phyloP scores from a whole-genome alignment of 1,140 invertebrate species.

The Drosophila melanogaster region Release_6_plus_ISO1_MT NT_037436.4:4374501-4375000 shows the following conservation, averaged over 20 bases:
- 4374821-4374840: conserved; percentile 45
- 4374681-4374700: conserved; percentile 24
- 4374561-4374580: conserved; percentile 26
- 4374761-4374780: conserved; percentile 28
- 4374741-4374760: conserved; percentile 40
- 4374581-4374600: conserved; percentile 49
- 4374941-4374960: too few species aligned
- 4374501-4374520: not conserved
- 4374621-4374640: conserved; percentile 46
- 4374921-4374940: not conserved
- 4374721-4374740: conserved; percentile 42
- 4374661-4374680: not conserved
- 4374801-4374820: conserved; percentile 42
- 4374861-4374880: conserved; percentile 24
- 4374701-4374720: conserved; percentile 53
- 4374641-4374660: not conserved
- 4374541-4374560: conserved; percentile 37
- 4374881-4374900: not conserved
- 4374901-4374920: not conserved
- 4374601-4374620: conserved; percentile 52
- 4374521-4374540: conserved; percentile 13
- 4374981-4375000: too few species aligned
- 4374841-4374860: conserved; percentile 11
- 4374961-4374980: too few species aligned
- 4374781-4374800: conserved; percentile 37